A percentile compares a stretch with the other conserved stretches of the same genome.
phyloP scores from a whole-genome alignment of 1,140 invertebrate species.

The Schlechtendalia chinensis region DNA sequence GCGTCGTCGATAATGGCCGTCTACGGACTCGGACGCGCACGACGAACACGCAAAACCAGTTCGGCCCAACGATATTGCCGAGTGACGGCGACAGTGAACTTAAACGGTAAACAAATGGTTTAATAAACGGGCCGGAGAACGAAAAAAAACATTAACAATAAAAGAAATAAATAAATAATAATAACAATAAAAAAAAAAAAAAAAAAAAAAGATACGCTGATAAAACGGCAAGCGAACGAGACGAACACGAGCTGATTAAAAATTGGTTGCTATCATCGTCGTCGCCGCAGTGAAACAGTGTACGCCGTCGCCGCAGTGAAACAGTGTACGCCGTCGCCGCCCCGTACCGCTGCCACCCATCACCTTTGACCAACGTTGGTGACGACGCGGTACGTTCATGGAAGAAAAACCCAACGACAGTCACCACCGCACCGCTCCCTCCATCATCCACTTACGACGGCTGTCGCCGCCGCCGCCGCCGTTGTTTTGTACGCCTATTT shows the following conservation, averaged over 20 bases:
- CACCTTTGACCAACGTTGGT: background rate
- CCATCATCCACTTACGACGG: too few species aligned
- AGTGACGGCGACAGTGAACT: background rate
- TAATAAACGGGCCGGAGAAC: background rate
- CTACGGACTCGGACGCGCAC: background rate
- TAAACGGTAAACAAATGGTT: too few species aligned
- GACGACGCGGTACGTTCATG: background rate
- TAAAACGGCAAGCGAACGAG: background rate
- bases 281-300: background rate
- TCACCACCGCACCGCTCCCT: too few species aligned
- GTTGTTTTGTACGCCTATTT: too few species aligned
- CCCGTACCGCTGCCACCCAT: background rate
- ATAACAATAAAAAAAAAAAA: background rate
- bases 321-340: conserved; percentile 29
- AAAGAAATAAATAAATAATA: background rate
- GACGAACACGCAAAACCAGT: background rate
- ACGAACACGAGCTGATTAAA: conserved; percentile 17
- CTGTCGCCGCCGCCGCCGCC: too few species aligned
- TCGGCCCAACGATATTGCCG: background rate
- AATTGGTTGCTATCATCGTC: conserved; percentile 12
- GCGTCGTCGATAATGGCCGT: background rate
- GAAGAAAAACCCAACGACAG: conserved; percentile 7
- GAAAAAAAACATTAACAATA: background rate
- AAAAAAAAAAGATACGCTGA: background rate
- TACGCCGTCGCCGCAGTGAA: conserved; percentile 4